Evolutionary conservation across 2,797 vertebrate genomes (phyloP).

Genomic region (Tragopan temminckii): DNA sequence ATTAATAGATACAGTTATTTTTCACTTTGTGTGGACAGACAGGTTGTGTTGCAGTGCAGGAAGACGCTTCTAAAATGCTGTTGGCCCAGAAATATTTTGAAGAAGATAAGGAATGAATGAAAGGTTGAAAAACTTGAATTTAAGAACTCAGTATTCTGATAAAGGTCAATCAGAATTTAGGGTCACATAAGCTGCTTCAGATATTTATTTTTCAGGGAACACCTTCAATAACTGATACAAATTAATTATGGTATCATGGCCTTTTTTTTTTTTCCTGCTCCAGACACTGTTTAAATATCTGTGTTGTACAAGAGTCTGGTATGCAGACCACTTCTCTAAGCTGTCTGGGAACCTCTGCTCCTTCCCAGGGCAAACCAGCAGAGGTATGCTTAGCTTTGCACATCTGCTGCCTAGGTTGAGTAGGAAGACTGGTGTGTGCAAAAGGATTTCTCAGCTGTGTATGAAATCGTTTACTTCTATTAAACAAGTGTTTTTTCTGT

Average conservation of each 20-base stretch:
- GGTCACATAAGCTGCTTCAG: background rate
- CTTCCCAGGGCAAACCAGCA: constrained; percentile 6
- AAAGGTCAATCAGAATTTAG: background rate
- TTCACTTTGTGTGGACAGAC: too few relatives aligned
- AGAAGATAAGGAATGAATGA: background rate
- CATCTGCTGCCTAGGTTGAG: constrained; percentile 13
- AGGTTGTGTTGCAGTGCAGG: background rate
- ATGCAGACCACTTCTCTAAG: constrained; percentile 69
- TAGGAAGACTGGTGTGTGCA: background rate
- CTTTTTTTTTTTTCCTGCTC: background rate
- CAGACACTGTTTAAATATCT: constrained; percentile 67
- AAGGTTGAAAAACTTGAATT: background rate
- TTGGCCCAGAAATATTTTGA: background rate
- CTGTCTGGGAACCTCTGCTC: constrained; percentile 64
- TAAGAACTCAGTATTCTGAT: background rate
- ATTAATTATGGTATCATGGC: background rate
- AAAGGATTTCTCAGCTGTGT: background rate
- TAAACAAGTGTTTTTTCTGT: background rate
- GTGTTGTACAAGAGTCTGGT: constrained; percentile 70
- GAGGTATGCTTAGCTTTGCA: constrained; percentile 10
- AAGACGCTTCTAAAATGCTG: background rate
- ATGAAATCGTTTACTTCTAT: background rate
- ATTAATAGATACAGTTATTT: too few relatives aligned
- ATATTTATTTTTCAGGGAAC: background rate
- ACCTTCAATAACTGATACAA: background rate